Evolutionary conservation across 2,888 invertebrate species (phyloP).

Genomic region (Cacoxenus indagator): DNA sequence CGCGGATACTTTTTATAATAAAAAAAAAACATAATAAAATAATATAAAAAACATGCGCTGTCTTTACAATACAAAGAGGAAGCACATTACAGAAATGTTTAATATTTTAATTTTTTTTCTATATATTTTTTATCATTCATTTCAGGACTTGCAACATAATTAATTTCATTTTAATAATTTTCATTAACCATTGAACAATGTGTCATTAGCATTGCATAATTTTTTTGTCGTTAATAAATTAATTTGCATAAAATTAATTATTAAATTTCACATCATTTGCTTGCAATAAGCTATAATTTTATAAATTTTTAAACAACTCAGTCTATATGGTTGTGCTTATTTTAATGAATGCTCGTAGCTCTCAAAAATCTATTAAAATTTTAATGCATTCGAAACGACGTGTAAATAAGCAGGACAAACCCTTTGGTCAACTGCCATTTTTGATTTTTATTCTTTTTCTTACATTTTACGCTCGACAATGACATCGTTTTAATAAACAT

Average conservation of each 20-base stretch:
- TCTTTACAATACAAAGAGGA: too few species aligned
- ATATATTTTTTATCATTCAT: too few species aligned
- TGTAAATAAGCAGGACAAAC: background rate
- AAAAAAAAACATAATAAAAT: too few species aligned
- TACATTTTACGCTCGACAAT: background rate
- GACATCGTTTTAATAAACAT: background rate
- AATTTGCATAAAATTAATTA: background rate
- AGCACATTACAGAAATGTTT: too few species aligned
- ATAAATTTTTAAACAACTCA: constrained; percentile 7
- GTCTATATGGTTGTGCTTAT: too few species aligned
- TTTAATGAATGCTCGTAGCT: background rate
- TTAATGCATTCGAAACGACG: background rate
- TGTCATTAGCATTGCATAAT: too few species aligned
- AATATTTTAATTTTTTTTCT: too few species aligned
- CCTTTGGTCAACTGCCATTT: background rate
- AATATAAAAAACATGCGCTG: too few species aligned
- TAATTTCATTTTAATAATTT: too few species aligned
- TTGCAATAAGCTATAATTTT: background rate
- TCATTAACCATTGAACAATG: too few species aligned
- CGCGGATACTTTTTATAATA: too few species aligned
- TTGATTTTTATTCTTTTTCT: background rate
- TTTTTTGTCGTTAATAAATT: background rate
- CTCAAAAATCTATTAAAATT: constrained; percentile 1
- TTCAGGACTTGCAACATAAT: too few species aligned
- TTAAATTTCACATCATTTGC: background rate